These are phyloP conservation scores for Dione juno DNA, from an alignment of 2,888 invertebrate species.

Conservation along the genomic window DNA sequence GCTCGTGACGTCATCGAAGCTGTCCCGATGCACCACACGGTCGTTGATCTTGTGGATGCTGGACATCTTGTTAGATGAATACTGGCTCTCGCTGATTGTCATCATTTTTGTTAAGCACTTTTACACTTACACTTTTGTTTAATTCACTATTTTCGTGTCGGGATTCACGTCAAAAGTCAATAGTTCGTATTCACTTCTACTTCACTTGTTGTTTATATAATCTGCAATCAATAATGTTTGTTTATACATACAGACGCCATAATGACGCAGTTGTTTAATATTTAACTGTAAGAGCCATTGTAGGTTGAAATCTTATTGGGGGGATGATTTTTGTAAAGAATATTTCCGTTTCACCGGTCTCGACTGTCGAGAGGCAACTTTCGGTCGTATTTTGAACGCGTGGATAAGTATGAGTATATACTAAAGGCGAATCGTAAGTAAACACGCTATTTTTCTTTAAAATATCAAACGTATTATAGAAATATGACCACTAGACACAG, in stretches of 20 bases:
- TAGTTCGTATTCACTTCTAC: conserved; percentile 47
- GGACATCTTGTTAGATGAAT: conserved; percentile 79
- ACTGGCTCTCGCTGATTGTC: conserved; percentile 82
- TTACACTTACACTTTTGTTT: conserved; percentile 45
- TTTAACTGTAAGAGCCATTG: too few species aligned
- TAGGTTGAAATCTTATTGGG: too few species aligned
- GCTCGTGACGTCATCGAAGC: conserved; percentile 77
- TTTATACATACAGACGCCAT: too few species aligned
- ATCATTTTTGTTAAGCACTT: conserved; percentile 66
- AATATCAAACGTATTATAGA: conserved; percentile 1
- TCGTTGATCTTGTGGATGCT: conserved; percentile 79
- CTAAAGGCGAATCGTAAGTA: too few species aligned
- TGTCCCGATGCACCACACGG: conserved; percentile 74
- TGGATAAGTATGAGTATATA: too few species aligned
- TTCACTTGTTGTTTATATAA: conserved; percentile 48
- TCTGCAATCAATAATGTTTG: neutral
- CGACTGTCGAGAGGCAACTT: too few species aligned
- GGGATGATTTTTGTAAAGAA: too few species aligned
- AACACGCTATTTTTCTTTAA: too few species aligned
- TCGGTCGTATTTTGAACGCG: too few species aligned
- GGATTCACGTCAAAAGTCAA: conserved; percentile 49
- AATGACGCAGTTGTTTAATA: too few species aligned
- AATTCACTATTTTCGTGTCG: conserved; percentile 33
- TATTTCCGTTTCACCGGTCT: too few species aligned
- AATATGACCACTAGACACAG: conserved; percentile 26